phyloP scores from a whole-genome alignment of 92 coral and sea anemone species.

The Heteractis magnifica region DNA sequence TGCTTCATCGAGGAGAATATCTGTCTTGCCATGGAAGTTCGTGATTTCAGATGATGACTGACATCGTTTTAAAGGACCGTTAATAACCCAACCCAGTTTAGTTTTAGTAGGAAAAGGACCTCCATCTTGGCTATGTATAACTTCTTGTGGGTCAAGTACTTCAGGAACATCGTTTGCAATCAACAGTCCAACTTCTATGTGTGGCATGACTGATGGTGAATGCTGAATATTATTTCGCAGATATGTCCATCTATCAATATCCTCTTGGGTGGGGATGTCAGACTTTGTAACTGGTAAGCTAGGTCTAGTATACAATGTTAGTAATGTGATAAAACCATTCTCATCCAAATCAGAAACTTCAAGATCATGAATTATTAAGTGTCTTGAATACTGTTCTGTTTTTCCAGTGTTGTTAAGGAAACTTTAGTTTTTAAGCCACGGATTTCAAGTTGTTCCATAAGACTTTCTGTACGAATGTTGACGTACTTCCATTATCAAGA shows the following conservation, averaged over 20 bases:
- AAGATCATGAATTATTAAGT: conserved; percentile 18
- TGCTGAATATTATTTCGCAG: too few relatives aligned
- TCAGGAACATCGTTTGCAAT: conserved; percentile 43
- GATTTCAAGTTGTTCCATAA: conserved; percentile 32
- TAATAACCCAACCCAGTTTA: conserved; percentile 46
- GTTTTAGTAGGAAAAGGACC: conserved; percentile 46
- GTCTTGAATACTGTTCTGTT: conserved; percentile 13
- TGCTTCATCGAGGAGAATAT: background rate
- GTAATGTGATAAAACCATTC: conserved; percentile 30
- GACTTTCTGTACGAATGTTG: conserved; percentile 33
- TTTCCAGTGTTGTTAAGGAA: conserved; percentile 29
- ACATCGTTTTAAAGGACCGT: conserved; percentile 33
- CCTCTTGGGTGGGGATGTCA: background rate
- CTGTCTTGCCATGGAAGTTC: conserved; percentile 33
- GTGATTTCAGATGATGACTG: conserved; percentile 13
- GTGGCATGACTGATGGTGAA: background rate
- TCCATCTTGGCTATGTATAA: conserved; percentile 43
- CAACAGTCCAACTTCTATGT: conserved; percentile 39
- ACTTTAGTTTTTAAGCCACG: conserved; percentile 30
- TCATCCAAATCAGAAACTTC: conserved; percentile 46
- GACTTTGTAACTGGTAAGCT: conserved; percentile 34
- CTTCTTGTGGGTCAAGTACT: conserved; percentile 44
- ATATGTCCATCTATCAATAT: background rate
- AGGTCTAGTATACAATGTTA: conserved; percentile 11
- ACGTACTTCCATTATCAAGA: conserved; percentile 46